Conservation (phyloP, 2,797 vertebrate species). For the Sparidentex hasta region DNA sequence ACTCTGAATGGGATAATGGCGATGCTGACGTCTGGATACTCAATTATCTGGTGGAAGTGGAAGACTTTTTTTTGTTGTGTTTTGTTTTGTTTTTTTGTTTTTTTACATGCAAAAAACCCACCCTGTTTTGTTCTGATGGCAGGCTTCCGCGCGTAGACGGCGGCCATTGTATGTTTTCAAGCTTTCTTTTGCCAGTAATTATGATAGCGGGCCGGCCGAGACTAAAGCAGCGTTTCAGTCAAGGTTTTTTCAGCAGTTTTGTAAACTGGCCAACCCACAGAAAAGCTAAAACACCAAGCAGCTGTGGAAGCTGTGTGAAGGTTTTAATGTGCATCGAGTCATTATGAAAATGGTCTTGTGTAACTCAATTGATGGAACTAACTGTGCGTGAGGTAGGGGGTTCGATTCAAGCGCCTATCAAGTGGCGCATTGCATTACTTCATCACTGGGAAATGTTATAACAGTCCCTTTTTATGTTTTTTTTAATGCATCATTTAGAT, state of each 20-base stretch:
- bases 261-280: conserved; percentile 30
- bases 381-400: conserved; percentile 15
- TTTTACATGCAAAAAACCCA: conserved; percentile 22
- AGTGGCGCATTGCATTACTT: neutral
- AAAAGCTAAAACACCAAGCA: conserved; percentile 28
- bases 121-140: conserved; percentile 42
- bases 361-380: conserved; percentile 29
- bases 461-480: neutral
- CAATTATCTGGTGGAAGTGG: conserved; percentile 53
- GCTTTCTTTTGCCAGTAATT: conserved; percentile 35
- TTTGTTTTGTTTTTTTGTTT: conserved; percentile 21
- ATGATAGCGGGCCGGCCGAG: conserved; percentile 25
- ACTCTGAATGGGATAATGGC: conserved; percentile 43
- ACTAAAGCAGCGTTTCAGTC: conserved; percentile 20
- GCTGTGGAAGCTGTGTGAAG: conserved; percentile 26
- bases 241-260: conserved; percentile 29
- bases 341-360: conserved; percentile 37
- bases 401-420: conserved; percentile 39
- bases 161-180: conserved; percentile 25
- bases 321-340: conserved; percentile 46
- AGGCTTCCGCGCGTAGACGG: conserved; percentile 25
- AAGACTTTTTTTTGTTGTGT: conserved; percentile 42
- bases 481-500: conserved; percentile 1
- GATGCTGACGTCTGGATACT: conserved; percentile 36
- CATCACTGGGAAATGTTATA: conserved; percentile 1